These are phyloP conservation scores for Mirza zaza DNA, from an alignment of 2,113 vertebrate species.

Conservation along the genomic window DNA sequence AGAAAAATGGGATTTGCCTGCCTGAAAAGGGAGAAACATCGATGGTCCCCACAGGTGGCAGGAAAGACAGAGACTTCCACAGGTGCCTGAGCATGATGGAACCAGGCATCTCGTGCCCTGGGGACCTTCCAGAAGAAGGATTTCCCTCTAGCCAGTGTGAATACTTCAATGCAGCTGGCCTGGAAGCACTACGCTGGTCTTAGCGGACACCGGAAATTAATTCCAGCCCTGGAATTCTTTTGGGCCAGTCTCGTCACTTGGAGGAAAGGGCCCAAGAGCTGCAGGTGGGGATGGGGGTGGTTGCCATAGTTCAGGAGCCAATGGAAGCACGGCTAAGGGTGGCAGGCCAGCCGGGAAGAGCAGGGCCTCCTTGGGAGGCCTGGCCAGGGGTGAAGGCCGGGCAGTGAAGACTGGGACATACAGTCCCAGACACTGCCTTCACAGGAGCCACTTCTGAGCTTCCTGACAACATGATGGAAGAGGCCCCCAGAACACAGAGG, in stretches of 20 bases:
- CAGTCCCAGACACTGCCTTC: background rate
- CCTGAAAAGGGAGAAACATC: background rate
- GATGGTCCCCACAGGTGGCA: background rate
- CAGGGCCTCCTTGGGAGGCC: background rate
- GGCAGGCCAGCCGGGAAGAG: background rate
- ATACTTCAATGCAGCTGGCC: background rate
- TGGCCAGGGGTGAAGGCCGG: background rate
- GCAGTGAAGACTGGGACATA: background rate
- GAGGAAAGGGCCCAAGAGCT: background rate
- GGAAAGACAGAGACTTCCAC: background rate
- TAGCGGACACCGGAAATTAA: background rate
- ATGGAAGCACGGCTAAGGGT: background rate
- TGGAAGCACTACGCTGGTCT: background rate
- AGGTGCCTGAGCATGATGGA: background rate
- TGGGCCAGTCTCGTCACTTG: background rate
- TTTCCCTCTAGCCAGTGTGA: background rate
- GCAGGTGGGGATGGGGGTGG: accelerated
- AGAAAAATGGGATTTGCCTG: background rate
- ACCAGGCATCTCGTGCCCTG: background rate
- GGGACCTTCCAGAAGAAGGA: background rate
- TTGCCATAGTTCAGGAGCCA: background rate
- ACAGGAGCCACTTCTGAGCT: background rate
- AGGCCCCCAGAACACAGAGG: background rate
- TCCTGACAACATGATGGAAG: background rate
- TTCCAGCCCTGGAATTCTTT: background rate